Base-by-base conservation (phyloP, 92 coral and sea anemone genomes). In the Epizoanthus rinbou region DNA sequence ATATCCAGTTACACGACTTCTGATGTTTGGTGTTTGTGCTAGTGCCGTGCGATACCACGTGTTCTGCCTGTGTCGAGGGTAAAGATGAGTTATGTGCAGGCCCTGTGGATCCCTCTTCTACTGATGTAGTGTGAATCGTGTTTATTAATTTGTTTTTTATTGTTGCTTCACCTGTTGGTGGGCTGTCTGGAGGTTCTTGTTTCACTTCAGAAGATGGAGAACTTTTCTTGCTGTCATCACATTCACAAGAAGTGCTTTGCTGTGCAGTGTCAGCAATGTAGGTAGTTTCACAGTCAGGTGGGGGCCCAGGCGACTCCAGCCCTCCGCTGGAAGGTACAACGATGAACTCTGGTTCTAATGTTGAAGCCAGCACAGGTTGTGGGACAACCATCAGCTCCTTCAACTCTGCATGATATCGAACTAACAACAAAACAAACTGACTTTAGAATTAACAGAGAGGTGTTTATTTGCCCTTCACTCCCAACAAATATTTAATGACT, bases 381-480 rank as follows among this genome's bases (percentile, higher is more conserved):
- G 98, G 98, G 11, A 93, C 98, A 64, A 85, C 67, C 98, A 93
- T 93, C 23, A 93, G 71, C 41, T 90, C 98, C n/a, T 78, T 83
- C 53, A 74, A 37, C 3, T 89, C 92, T 25, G 58, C 39, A 50
- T 85, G 35, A 70, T 82, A 80, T 15, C 60, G 41, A 69, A 67
- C 88, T 78, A 21, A 39, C 6, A 50, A 37, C 13, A 71, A 43
- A 43, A 39, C 25, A 13, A 31, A 35, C 43, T 56, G 35, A 17
- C 18, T 11, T 24, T 50, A 50, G 54, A 50, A 50, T 10, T 50
- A 50, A 37, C 43, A 37, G 43, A 1, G 43, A 37, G 5, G 5
- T 37, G 5, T 37, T 6, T 3, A 37, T 37, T 37, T 37, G 43
- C 43, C 43, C 43, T 37, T 37, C 43, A 37, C 43, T 37, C 43